Base-by-base conservation (phyloP, 2,888 invertebrate species). In the Oscheius sp. region DNA sequence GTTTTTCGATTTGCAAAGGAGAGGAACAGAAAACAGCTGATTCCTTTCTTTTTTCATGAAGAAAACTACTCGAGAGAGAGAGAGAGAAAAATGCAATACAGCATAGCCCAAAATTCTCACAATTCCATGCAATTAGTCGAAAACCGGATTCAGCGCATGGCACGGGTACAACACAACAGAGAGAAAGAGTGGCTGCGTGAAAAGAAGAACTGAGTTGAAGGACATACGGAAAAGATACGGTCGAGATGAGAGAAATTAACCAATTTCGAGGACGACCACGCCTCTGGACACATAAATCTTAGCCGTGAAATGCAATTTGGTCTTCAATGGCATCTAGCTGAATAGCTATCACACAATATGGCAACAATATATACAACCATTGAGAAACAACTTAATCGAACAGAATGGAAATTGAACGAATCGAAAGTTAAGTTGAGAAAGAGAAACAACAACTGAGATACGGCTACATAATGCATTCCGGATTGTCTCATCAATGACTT, bases 231-330 rank as follows among this genome's bases (percentile, higher is more conserved):
- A 33, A 36, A 54, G 36, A 36, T 32, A 32, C 54, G 33, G 33
- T 4, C 32, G 54, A 54, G 54, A 33, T n/a, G 32, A 9, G n/a
- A 33, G 33, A 54, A 54, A 54, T 54, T 32, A 54, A 32, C 30
- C 54, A 50, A 28, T 41, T 41, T 41, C 47, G 54, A 22, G 32
- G 24, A 12, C 17, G 33, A 36, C 54, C 54, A 51, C 51, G 51
- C 51, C 51, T 51, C 12, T 32, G 20, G 30, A 32, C 54, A 54
- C 54, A 54, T 54, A 54, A 54, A 54, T 54, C 54, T 54, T 54
- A 54, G 54, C 59, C 44, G 59, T 44, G 41, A 59, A 59, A 59
- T 59, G 59, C 59, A 59, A 59, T 59, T 59, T 59, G 44, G 59
- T 3, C 59, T n/a, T 41, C 59, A 59, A 59, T 59, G 59, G 41